phyloP scores from a whole-genome alignment of 2,888 invertebrate species.

The Nesidiocoris tenuis region DNA sequence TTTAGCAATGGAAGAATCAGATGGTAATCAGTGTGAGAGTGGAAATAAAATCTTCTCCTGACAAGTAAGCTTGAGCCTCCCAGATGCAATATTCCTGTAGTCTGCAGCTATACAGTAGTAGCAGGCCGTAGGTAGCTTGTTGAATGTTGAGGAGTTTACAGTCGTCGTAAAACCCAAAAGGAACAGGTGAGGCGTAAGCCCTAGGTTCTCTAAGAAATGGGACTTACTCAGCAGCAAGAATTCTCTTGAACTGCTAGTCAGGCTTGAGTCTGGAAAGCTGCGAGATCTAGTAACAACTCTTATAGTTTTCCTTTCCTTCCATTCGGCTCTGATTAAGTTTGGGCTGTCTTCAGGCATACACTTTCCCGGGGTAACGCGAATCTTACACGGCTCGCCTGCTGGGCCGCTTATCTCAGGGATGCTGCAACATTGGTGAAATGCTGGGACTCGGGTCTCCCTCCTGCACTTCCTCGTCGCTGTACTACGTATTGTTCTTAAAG shows the following conservation, averaged over 20 bases:
- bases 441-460: neutral
- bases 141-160: neutral
- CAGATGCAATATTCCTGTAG: too few species aligned
- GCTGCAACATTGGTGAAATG: neutral
- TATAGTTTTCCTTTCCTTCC: conserved; percentile 4
- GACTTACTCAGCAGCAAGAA: too few species aligned
- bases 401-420: neutral
- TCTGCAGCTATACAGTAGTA: neutral
- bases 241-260: neutral
- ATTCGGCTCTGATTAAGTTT: conserved; percentile 16
- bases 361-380: neutral
- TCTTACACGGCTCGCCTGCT: neutral
- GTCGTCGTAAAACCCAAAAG: neutral
- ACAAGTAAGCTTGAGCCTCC: neutral
- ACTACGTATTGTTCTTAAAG: neutral
- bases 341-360: conserved; percentile 18
- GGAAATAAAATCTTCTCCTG: neutral
- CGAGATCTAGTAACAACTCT: neutral
- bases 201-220: neutral
- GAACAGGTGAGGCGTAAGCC: neutral
- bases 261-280: neutral
- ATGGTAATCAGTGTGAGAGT: neutral
- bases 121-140: neutral
- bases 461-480: neutral
- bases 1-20: too few species aligned